Conservation (phyloP, 2,888 invertebrate genomes). For the Cataglyphis livida region DNA sequence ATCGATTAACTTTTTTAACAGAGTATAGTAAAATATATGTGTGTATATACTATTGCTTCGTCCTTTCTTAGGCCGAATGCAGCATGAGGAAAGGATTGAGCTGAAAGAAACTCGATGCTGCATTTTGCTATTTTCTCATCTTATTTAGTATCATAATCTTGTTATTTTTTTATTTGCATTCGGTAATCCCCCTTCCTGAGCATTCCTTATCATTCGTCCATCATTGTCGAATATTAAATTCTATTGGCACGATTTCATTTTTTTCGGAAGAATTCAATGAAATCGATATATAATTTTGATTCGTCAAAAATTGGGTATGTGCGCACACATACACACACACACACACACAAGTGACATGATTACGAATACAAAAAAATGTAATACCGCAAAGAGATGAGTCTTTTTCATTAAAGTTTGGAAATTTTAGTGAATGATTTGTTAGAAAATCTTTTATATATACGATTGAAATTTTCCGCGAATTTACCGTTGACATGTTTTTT, state of each 20-base stretch:
- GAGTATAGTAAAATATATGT: constrained; percentile 71
- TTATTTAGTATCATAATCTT: background rate
- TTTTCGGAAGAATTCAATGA: background rate
- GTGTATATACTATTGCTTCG: constrained; percentile 79
- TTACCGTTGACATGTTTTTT: background rate
- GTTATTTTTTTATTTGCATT: background rate
- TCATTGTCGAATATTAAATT: background rate
- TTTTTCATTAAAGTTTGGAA: background rate
- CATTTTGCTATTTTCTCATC: constrained; percentile 1
- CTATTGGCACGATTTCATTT: background rate
- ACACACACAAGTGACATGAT: background rate
- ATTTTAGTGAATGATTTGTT: background rate
- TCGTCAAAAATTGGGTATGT: background rate
- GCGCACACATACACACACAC: background rate
- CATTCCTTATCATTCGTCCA: background rate
- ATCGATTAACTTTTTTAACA: constrained; percentile 61
- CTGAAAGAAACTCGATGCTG: constrained; percentile 26
- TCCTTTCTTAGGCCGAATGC: constrained; percentile 70
- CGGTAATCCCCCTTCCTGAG: background rate
- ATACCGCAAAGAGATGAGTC: background rate
- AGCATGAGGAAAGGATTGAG: constrained; percentile 48
- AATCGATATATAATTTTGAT: constrained; percentile 3
- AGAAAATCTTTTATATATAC: constrained; percentile 3
- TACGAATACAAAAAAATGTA: constrained; percentile 13
- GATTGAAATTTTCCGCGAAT: background rate